Evolutionary conservation across 2,113 vertebrate species (phyloP).

Genomic region (Caretta caretta): DNA sequence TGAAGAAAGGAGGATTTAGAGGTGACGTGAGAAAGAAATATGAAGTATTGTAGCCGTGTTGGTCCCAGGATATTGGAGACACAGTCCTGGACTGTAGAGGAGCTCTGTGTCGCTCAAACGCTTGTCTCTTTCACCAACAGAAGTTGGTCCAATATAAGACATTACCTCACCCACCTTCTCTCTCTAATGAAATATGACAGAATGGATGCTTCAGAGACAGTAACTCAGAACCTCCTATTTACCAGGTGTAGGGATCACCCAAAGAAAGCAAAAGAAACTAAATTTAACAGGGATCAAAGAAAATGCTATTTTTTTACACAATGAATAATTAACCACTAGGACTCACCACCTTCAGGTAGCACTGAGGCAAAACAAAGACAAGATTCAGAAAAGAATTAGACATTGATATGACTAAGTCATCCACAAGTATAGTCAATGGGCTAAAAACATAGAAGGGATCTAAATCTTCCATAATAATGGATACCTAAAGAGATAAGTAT

Average conservation of each 20-base stretch:
- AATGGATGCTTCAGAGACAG: neutral
- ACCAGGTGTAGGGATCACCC: neutral
- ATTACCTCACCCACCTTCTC: neutral
- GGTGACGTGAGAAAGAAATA: neutral
- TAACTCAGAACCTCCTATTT: neutral
- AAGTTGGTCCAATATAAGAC: neutral
- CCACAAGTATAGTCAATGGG: conserved; percentile 14
- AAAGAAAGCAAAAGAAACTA: neutral
- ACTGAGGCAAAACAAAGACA: neutral
- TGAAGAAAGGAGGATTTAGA: neutral
- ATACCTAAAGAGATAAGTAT: conserved; percentile 8
- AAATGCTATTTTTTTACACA: neutral
- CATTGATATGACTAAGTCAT: conserved; percentile 3
- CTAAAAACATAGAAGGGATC: neutral
- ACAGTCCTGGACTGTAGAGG: neutral
- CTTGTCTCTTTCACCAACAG: neutral
- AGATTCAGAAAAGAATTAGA: neutral
- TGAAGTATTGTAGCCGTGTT: neutral
- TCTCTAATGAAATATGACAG: neutral
- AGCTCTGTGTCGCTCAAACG: neutral
- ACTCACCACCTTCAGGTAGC: neutral
- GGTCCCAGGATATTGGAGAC: neutral
- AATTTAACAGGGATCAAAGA: neutral
- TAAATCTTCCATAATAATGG: conserved; percentile 9
- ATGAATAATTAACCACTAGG: neutral